Evolutionary conservation across 2,113 vertebrate species (phyloP).

Genomic region (Bettongia penicillata): DNA sequence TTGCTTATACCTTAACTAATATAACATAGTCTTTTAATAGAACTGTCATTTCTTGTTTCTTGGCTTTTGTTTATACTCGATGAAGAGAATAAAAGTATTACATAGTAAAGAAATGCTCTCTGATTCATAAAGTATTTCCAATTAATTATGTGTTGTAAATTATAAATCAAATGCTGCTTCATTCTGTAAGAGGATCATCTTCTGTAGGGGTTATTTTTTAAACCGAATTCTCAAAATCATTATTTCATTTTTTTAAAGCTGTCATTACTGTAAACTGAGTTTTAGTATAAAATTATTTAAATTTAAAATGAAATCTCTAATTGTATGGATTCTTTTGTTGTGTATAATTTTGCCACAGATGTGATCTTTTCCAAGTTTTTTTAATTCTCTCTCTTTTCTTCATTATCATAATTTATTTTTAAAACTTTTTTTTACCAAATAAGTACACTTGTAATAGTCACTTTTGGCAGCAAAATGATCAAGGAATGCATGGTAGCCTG

Average conservation of each 20-base stretch:
- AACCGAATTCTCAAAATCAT: neutral
- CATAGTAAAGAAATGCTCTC: neutral
- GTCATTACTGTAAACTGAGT: neutral
- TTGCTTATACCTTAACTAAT: neutral
- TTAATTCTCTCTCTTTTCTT: constrained; percentile 48
- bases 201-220: neutral
- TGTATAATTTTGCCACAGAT: neutral
- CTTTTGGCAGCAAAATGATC: constrained; percentile 63
- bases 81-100: neutral
- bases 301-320: constrained; percentile 5
- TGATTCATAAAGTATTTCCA: constrained; percentile 3
- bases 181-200: neutral
- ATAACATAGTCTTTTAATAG: neutral
- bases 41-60: neutral
- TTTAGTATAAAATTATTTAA: constrained; percentile 32
- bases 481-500: neutral
- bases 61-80: neutral
- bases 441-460: constrained; percentile 37
- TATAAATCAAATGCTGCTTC: neutral
- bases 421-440: constrained; percentile 41
- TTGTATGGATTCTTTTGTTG: neutral
- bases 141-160: neutral
- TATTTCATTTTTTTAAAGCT: constrained; percentile 20
- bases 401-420: constrained; percentile 60
- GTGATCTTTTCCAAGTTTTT: constrained; percentile 32